phyloP scores from a whole-genome alignment of 2,797 vertebrate species.

The Aphelocoma californica region DNA sequence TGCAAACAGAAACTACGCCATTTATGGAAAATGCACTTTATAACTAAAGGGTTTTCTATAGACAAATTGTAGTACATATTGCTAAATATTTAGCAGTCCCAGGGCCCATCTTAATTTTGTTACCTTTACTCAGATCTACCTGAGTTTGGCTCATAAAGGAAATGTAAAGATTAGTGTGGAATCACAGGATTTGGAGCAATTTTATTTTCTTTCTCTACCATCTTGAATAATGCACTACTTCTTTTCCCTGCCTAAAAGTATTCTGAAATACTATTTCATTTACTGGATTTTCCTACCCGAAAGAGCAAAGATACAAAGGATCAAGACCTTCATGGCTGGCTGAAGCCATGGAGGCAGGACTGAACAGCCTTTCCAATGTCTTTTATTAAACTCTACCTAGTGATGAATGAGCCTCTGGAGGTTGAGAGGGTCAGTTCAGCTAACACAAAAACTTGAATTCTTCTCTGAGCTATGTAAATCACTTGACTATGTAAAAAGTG shows the following conservation, averaged over 20 bases:
- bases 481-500: background rate
- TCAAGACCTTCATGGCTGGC: background rate
- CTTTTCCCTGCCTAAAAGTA: background rate
- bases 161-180: background rate
- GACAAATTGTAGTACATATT: background rate
- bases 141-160: background rate
- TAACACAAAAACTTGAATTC: background rate
- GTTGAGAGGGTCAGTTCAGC: background rate
- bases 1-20: background rate
- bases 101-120: background rate
- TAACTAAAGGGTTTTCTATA: background rate
- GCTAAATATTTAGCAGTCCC: background rate
- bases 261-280: background rate
- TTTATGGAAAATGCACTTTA: background rate
- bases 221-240: background rate
- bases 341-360: background rate
- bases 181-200: background rate
- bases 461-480: conserved; percentile 4
- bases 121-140: background rate
- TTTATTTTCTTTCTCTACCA: background rate
- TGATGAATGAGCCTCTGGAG: conserved; percentile 12
- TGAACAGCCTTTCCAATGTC: background rate
- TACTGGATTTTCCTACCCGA: background rate
- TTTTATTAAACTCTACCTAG: background rate
- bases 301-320: background rate